phyloP scores from a whole-genome alignment of 2,888 invertebrate genomes.

The Nomada ferruginata region DNA sequence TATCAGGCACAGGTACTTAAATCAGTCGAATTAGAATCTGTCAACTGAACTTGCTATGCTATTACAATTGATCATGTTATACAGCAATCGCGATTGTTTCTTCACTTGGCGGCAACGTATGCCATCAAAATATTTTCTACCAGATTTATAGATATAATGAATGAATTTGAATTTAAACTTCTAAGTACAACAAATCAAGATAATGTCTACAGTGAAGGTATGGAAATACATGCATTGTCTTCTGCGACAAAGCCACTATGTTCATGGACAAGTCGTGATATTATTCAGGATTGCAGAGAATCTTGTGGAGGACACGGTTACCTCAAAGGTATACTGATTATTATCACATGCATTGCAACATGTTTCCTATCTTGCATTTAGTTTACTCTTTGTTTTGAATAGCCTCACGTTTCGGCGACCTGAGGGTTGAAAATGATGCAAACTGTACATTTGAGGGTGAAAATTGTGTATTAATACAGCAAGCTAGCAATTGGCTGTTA shows the following conservation, averaged over 20 bases:
- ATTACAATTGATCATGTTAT: constrained; percentile 26
- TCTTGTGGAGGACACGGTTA: constrained; percentile 98
- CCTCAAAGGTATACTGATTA: constrained; percentile 86
- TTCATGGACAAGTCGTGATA: constrained; percentile 94
- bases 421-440: constrained; percentile 93
- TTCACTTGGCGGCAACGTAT: constrained; percentile 89
- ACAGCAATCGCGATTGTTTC: constrained; percentile 91
- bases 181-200: constrained; percentile 79
- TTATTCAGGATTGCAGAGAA: constrained; percentile 96
- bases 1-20: constrained; percentile 92
- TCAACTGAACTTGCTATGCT: constrained; percentile 5
- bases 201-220: constrained; percentile 84
- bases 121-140: constrained; percentile 87
- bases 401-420: constrained; percentile 90
- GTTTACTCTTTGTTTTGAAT: neutral
- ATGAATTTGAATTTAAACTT: constrained; percentile 84
- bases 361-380: neutral
- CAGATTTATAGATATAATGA: constrained; percentile 85
- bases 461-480: constrained; percentile 94
- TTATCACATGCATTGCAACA: neutral
- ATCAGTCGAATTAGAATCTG: neutral
- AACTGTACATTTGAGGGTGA: constrained; percentile 96
- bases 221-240: constrained; percentile 92
- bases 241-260: constrained; percentile 91
- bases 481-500: constrained; percentile 94